Evolutionary conservation across 2,888 invertebrate species (phyloP).

Genomic region (Eretmocerus hayati): DNA sequence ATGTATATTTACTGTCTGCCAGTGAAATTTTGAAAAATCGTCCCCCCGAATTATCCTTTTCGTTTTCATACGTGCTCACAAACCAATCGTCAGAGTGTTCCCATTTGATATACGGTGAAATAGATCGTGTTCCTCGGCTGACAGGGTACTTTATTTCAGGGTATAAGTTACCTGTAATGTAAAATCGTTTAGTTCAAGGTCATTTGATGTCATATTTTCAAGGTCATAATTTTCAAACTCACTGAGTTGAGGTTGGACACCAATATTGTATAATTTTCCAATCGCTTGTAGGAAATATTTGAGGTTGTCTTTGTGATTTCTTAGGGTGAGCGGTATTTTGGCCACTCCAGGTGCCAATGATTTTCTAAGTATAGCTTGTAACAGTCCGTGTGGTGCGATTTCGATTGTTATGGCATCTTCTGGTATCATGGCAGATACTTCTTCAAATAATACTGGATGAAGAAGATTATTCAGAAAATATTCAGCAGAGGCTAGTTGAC

Average conservation of each 20-base stretch:
- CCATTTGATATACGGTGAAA: conserved; percentile 52
- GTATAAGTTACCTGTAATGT: not conserved
- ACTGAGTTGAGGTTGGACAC: conserved; percentile 63
- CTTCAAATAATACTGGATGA: conserved; percentile 67
- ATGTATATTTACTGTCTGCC: conserved; percentile 61
- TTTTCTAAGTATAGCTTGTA: conserved; percentile 79
- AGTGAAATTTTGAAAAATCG: conserved; percentile 56
- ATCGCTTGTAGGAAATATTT: conserved; percentile 57
- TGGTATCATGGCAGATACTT: conserved; percentile 72
- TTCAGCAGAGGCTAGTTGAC: conserved; percentile 68
- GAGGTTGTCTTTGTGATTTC: conserved; percentile 59
- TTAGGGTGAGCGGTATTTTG: conserved; percentile 71
- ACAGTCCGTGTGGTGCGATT: conserved; percentile 82
- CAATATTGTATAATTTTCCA: conserved; percentile 69
- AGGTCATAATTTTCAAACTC: too few relatives aligned
- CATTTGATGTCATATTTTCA: too few relatives aligned
- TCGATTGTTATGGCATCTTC: conserved; percentile 78
- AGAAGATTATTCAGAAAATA: conserved; percentile 83
- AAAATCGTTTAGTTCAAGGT: not conserved
- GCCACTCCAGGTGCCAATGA: conserved; percentile 62
- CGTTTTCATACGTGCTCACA: conserved; percentile 55
- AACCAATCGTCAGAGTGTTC: conserved; percentile 47
- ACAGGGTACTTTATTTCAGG: conserved; percentile 42
- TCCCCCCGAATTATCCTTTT: conserved; percentile 62
- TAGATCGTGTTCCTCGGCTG: conserved; percentile 52